A percentile compares a stretch with the other conserved stretches of the same genome.
Evolutionary conservation across 2,113 vertebrate genomes (phyloP).

Genomic region (Chiloscyllium plagiosum): DNA sequence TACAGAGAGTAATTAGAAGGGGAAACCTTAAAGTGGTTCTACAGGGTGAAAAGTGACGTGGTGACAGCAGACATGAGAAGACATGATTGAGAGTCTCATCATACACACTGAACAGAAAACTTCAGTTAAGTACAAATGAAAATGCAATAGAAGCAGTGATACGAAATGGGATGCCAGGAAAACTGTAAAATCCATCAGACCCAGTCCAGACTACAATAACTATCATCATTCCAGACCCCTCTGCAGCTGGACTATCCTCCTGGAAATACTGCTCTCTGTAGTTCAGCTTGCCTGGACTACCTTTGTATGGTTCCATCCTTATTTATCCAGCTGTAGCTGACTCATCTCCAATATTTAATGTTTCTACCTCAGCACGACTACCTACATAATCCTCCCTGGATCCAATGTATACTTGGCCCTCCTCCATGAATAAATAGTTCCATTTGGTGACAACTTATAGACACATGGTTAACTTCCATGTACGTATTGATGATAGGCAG

Average conservation of each 20-base stretch:
- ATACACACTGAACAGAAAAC: neutral
- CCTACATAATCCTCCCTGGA: neutral
- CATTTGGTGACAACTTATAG: neutral
- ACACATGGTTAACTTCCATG: neutral
- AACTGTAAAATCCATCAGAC: neutral
- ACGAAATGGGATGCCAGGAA: neutral
- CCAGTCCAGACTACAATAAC: neutral
- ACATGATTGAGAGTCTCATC: neutral
- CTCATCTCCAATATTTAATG: neutral
- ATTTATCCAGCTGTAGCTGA: neutral
- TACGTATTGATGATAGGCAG: neutral
- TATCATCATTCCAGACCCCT: neutral
- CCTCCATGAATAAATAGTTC: neutral
- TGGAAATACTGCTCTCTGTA: neutral
- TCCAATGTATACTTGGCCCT: no score
- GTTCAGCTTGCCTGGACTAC: neutral
- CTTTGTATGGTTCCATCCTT: neutral
- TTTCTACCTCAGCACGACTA: neutral
- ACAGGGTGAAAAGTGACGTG: no score
- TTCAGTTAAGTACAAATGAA: no score
- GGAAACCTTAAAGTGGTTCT: neutral
- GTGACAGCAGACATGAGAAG: neutral
- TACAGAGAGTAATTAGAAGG: neutral
- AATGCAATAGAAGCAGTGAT: no score
- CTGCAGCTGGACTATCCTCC: neutral